phyloP scores from a whole-genome alignment of 1,140 invertebrate genomes.

The Delia radicum region DNA sequence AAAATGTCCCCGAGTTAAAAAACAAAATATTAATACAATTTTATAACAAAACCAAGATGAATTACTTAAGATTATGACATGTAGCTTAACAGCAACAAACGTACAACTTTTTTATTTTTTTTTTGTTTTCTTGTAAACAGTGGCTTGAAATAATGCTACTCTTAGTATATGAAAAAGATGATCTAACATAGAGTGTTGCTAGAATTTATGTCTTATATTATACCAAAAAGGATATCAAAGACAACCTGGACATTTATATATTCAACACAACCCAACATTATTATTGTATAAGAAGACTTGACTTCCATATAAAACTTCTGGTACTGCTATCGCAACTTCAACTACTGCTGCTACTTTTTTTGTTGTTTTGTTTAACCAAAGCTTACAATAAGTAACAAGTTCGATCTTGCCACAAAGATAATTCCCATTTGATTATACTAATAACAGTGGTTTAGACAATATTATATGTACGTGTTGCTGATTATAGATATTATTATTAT shows the following conservation, averaged over 20 bases:
- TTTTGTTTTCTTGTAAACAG: background rate
- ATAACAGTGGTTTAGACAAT: constrained; percentile 55
- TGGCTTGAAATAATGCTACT: background rate
- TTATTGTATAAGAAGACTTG: background rate
- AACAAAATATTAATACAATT: background rate
- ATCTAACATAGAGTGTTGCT: background rate
- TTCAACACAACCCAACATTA: background rate
- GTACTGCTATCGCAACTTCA: background rate
- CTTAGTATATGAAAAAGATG: background rate
- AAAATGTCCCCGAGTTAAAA: background rate
- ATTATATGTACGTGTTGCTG: constrained; percentile 56
- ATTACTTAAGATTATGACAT: constrained; percentile 13
- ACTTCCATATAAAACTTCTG: too few relatives aligned
- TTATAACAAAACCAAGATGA: background rate
- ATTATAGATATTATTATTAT: constrained; percentile 53
- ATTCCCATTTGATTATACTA: constrained; percentile 57
- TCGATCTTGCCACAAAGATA: constrained; percentile 50
- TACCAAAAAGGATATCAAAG: background rate
- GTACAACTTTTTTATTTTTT: background rate
- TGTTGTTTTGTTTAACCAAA: background rate
- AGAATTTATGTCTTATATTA: too few relatives aligned
- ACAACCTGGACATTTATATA: background rate
- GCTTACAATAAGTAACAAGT: background rate
- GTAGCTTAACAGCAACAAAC: background rate
- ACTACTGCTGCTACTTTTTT: background rate